Percentiles rank a stretch among this genome's conserved stretches.
Evolutionary conservation across 2,113 vertebrate genomes (phyloP).

Genomic region (Corydoras sp.): DNA sequence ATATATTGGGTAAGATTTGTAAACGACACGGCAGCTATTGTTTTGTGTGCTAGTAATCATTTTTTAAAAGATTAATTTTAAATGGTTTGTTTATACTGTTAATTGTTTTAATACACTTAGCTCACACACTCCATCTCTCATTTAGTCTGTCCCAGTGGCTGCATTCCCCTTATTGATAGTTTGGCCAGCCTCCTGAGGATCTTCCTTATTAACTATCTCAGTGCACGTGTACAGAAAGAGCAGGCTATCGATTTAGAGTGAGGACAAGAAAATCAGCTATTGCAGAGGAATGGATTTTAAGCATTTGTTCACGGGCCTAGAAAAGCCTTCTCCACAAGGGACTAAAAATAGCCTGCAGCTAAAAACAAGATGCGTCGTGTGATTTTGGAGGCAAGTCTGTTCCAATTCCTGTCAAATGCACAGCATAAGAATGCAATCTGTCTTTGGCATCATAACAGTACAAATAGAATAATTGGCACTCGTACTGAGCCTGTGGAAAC

Average conservation of each 20-base stretch:
- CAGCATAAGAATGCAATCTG: background rate
- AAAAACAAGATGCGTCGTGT: slow-evolving; percentile 12
- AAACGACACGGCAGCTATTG: too few relatives aligned
- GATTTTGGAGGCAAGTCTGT: background rate
- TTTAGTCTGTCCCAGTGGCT: background rate
- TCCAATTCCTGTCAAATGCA: slow-evolving; percentile 7
- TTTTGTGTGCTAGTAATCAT: too few relatives aligned
- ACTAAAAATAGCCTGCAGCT: slow-evolving; percentile 5
- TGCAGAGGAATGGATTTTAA: slow-evolving; percentile 35
- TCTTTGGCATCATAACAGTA: slow-evolving; percentile 35
- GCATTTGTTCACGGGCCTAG: slow-evolving; percentile 23
- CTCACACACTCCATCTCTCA: background rate
- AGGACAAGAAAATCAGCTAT: slow-evolving; percentile 15
- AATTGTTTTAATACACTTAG: too few relatives aligned
- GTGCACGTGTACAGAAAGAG: slow-evolving; percentile 35
- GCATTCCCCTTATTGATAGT: slow-evolving; percentile 24
- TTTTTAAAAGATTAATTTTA: slow-evolving; percentile 11
- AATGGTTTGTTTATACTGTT: background rate
- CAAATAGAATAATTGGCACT: slow-evolving; percentile 21
- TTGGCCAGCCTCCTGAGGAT: slow-evolving; percentile 26
- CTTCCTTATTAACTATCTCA: slow-evolving; percentile 37
- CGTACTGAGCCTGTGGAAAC: slow-evolving; percentile 1
- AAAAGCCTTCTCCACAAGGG: slow-evolving; percentile 4
- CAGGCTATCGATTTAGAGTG: slow-evolving; percentile 31
- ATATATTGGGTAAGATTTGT: too few relatives aligned